A percentile compares a stretch with the other conserved stretches of the same genome.
Evolutionary conservation across 2,797 vertebrate genomes (phyloP).

Genomic region (Astyanax mexicanus): DNA sequence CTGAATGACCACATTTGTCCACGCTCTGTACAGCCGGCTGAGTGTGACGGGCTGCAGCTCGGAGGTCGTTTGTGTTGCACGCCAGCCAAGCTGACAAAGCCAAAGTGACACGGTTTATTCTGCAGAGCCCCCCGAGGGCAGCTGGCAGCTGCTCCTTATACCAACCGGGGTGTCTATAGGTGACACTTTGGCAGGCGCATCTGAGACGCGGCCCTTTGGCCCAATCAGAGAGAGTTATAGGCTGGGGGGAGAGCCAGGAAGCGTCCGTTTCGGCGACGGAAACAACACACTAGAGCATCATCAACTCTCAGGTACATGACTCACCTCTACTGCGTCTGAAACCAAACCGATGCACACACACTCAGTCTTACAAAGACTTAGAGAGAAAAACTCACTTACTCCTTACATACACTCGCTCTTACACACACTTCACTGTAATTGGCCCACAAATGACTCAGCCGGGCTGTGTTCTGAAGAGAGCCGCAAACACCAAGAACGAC

Average conservation of each 20-base stretch:
- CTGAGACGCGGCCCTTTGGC: constrained; percentile 53
- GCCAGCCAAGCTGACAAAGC: constrained; percentile 44
- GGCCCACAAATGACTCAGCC: constrained; percentile 60
- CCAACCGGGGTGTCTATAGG: constrained; percentile 43
- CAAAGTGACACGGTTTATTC: constrained; percentile 64
- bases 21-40: constrained; percentile 66
- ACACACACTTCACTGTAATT: constrained; percentile 48
- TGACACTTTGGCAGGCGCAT: constrained; percentile 32
- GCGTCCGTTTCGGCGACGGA: constrained; percentile 61
- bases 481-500: constrained; percentile 21
- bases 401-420: no score
- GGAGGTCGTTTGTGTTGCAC: constrained; percentile 70
- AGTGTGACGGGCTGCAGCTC: constrained; percentile 70
- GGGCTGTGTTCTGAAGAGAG: constrained; percentile 42
- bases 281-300: constrained; percentile 38
- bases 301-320: constrained; percentile 68
- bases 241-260: constrained; percentile 61
- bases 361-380: no score
- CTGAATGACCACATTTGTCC: background rate
- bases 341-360: constrained; percentile 45
- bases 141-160: constrained; percentile 57
- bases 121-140: constrained; percentile 60
- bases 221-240: constrained; percentile 55
- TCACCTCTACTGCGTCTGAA: constrained; percentile 55
- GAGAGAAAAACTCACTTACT: no score